Evolutionary conservation across 2,888 invertebrate genomes (phyloP), one percentile per base, ranked within the genome.

Genomic region (Thecocarcelia acutangulata): DNA sequence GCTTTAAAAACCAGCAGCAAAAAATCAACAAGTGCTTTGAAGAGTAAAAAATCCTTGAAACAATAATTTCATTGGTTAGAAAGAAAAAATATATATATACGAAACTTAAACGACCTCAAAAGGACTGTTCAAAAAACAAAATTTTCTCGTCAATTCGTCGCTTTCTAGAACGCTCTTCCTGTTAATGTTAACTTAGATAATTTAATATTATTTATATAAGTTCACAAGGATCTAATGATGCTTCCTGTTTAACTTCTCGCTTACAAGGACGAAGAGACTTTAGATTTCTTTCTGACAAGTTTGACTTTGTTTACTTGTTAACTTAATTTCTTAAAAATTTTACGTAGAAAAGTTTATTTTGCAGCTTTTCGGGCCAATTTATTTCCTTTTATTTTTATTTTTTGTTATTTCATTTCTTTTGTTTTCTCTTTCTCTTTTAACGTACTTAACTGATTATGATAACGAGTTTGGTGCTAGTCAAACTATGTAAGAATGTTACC

Each of bases 381-480:
- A 33, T 33, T 33, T 33, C n/a, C n/a, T n/a, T n/a, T n/a, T n/a
- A n/a, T n/a, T n/a, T n/a, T n/a, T n/a, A n/a, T n/a, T n/a, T n/a
- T n/a, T n/a, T n/a, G 8, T 33, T 33, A 6, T 33, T 33, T 33
- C 33, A 2, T 50, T 61, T 21, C 1, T 21, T 19, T 17, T 68
- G 33, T 33, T 50, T 56, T 24, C 21, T 48, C 48, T 44, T 74
- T 6, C 46, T 69, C 19, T 21, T 58, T 40, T 70, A 50, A 63
- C 68, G 15, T 81, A 76, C 61, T 73, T 76, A 73, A 77, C 61
- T 77, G 66, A 48, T 81, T 44, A 56, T 76, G 66, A 76, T 77
- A 81, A 73, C 68, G 89, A 88, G 89, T 89, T 89, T 89, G 90
- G 87, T 89, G 89, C 89, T 89, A 89, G 90, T 89, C 89, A 88